Evolutionary conservation across 2,888 invertebrate species (phyloP).

Genomic region (Ophion costatus): DNA sequence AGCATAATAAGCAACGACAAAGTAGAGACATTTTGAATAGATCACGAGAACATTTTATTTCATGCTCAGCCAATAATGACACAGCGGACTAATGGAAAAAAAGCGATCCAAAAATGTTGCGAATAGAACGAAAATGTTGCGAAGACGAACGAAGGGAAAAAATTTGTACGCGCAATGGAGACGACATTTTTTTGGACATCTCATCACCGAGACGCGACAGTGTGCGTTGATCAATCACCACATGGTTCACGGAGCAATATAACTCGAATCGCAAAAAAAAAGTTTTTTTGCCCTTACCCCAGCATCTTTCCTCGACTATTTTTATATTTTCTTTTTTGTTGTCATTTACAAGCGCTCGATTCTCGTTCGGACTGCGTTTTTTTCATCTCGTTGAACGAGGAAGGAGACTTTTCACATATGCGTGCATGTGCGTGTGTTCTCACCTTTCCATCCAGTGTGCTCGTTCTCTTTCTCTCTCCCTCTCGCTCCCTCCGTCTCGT

Average conservation of each 20-base stretch:
- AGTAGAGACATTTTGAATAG: no score
- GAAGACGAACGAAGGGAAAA: slow-evolving; percentile 38
- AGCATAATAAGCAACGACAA: no score
- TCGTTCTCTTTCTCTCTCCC: slow-evolving; percentile 17
- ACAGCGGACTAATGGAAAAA: no score
- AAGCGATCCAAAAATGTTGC: no score
- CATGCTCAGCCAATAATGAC: no score
- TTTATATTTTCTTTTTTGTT: slow-evolving; percentile 34
- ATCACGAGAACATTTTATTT: no score
- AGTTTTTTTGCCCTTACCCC: slow-evolving; percentile 34
- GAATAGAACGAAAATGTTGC: slow-evolving; percentile 18
- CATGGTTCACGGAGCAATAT: slow-evolving; percentile 56
- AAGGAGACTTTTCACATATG: slow-evolving; percentile 39
- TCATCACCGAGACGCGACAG: background rate
- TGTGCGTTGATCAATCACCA: slow-evolving; percentile 54
- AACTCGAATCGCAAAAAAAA: slow-evolving; percentile 21
- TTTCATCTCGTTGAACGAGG: slow-evolving; percentile 38
- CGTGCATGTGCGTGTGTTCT: slow-evolving; percentile 45
- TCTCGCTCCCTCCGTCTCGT: slow-evolving; percentile 13
- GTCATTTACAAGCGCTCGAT: slow-evolving; percentile 42
- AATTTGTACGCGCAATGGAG: background rate
- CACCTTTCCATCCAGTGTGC: slow-evolving; percentile 57
- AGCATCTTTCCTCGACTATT: background rate
- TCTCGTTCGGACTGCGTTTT: slow-evolving; percentile 13
- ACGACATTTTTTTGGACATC: background rate